Evolutionary conservation across 2,888 invertebrate genomes (phyloP), one percentile per base, ranked within the genome.

Genomic region (Caenorhabditis sp.): DNA sequence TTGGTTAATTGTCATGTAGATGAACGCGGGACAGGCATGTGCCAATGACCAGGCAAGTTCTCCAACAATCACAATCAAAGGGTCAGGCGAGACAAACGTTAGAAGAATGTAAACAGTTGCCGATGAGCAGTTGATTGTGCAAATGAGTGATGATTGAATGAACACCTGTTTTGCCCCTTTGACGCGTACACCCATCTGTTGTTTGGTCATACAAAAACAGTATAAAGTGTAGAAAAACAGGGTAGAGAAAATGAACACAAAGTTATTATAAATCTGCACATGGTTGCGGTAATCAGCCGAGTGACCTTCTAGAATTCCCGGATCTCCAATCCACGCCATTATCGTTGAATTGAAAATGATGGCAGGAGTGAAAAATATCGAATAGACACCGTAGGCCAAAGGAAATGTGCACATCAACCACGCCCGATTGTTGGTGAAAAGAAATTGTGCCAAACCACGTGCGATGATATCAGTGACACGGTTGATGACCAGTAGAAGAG

Each of bases 301-400:
- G 19, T 58, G 49, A 17, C 61, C 65, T 0, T 61, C 50, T 0
- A 63, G 59, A 57, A 66, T 63, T 4, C 57, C 55, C 36, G 77
- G 77, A 61, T 77, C 73, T 14, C 60, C 67, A 19, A 77, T 67
- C 73, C 73, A 77, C 5, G 77, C 73, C 60, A 73, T 67, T 1
- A 70, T 60, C 4, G 65, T 67, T 1, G 73, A 73, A 49, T 77
- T 77, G 66, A 77, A 77, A 8, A 77, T 36, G 24, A 77, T 73
- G 4, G 77, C 59, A 3, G 69, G 73, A 6, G 77, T 69, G 65
- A 73, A 73, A 36, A 62, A 67, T 49, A 73, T 62, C n/a, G 69
- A 58, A 1, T 50, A 65, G 12, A 59, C 10, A n/a, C 66, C 64
- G 19, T 76, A 76, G n/a, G 58, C 2, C 6, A 62, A 37, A 43